A percentile compares a stretch with the other conserved stretches of the same genome.
phyloP scores from a whole-genome alignment of 2,888 invertebrate species.

The Orthosia gracilis region DNA sequence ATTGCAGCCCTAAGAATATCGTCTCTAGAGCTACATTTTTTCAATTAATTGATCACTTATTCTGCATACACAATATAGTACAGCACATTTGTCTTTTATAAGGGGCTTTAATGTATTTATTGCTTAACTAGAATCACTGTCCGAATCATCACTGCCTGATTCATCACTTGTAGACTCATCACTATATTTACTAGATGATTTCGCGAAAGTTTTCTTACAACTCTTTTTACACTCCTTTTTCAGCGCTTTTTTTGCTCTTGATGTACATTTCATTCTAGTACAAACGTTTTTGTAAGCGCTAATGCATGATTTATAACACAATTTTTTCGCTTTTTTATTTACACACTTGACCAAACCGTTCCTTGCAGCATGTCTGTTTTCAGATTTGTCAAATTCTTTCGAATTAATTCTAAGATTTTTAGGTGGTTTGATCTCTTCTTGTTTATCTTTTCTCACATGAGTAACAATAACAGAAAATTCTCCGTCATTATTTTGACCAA shows the following conservation, averaged over 20 bases:
- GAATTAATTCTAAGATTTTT: background rate
- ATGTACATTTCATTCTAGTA: slow-evolving; percentile 62
- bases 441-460: background rate
- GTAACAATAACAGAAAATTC: background rate
- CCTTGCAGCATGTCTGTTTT: background rate
- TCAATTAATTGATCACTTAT: background rate
- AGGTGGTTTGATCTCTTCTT: background rate
- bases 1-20: background rate
- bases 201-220: slow-evolving; percentile 69
- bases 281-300: slow-evolving; percentile 64
- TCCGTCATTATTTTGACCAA: background rate
- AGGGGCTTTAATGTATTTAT: background rate
- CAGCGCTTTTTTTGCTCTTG: slow-evolving; percentile 62
- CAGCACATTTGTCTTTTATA: background rate
- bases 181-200: slow-evolving; percentile 39
- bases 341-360: slow-evolving; percentile 26
- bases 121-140: slow-evolving; percentile 14
- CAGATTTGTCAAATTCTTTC: background rate
- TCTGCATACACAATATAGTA: background rate
- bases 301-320: slow-evolving; percentile 72
- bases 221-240: slow-evolving; percentile 68
- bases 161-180: slow-evolving; percentile 6
- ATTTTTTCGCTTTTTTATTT: slow-evolving; percentile 43
- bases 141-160: background rate
- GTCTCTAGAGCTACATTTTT: background rate